These are phyloP conservation scores for Cettia cetti DNA, from an alignment of 2,113 vertebrate genomes.

Conservation along the genomic window DNA sequence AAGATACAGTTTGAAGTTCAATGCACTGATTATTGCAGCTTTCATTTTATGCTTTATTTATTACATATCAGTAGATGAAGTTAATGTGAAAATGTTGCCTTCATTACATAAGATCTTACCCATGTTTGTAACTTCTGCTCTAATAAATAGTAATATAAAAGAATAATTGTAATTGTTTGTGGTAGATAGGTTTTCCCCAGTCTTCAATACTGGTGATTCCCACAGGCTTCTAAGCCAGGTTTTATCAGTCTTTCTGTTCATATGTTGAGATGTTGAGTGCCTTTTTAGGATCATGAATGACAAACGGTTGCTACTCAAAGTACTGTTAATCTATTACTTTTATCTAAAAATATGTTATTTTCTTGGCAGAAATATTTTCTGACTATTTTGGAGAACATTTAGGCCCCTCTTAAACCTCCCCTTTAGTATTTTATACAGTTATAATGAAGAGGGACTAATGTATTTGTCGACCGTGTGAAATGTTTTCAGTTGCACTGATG, in stretches of 20 bases:
- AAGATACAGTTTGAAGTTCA: background rate
- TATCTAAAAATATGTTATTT: slow-evolving; percentile 35
- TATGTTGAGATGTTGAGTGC: slow-evolving; percentile 31
- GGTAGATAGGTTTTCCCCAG: background rate
- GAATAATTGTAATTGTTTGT: background rate
- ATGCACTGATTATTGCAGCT: background rate
- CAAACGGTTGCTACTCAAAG: slow-evolving; percentile 25
- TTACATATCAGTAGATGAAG: background rate
- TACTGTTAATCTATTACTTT: slow-evolving; percentile 40
- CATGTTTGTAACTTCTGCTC: slow-evolving; percentile 43
- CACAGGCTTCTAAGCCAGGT: background rate
- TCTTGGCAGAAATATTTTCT: slow-evolving; percentile 14
- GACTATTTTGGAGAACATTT: slow-evolving; percentile 12
- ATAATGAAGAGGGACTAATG: background rate
- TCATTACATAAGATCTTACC: background rate
- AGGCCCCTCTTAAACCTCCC: background rate
- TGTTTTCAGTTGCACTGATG: slow-evolving; percentile 14
- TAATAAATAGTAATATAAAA: slow-evolving; percentile 31
- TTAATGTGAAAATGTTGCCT: slow-evolving; percentile 29
- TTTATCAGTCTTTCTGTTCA: slow-evolving; percentile 6
- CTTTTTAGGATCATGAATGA: slow-evolving; percentile 53
- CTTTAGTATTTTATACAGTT: slow-evolving; percentile 39
- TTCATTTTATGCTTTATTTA: slow-evolving; percentile 55
- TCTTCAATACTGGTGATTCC: background rate
- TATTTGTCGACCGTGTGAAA: background rate